These are phyloP conservation scores for Ptychoptera albimana DNA, from an alignment of 2,888 invertebrate genomes.

Conservation along the genomic window DNA sequence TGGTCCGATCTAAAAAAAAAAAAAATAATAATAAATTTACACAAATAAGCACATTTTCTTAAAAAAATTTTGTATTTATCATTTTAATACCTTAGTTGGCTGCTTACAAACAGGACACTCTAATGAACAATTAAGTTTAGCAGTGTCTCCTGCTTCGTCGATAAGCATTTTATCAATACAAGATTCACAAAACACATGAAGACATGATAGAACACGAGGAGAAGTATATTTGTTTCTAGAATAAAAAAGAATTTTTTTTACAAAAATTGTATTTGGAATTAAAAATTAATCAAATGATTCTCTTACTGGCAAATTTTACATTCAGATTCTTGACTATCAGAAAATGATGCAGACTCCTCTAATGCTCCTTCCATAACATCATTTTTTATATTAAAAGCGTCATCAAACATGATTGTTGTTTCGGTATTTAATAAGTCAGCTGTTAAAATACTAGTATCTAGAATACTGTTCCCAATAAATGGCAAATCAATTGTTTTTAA, in stretches of 20 bases:
- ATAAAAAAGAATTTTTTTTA: slow-evolving; percentile 11
- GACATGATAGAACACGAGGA: slow-evolving; percentile 80
- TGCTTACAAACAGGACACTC: slow-evolving; percentile 73
- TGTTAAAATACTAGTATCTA: slow-evolving; percentile 9
- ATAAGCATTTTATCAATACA: slow-evolving; percentile 72
- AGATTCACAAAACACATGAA: slow-evolving; percentile 88
- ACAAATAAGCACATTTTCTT: neutral
- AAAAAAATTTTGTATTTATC: neutral
- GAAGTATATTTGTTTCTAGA: slow-evolving; percentile 55
- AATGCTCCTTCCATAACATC: slow-evolving; percentile 19
- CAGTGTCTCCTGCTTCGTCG: slow-evolving; percentile 51
- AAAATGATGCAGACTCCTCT: slow-evolving; percentile 26
- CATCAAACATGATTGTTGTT: slow-evolving; percentile 17
- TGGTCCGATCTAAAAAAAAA: slow-evolving; percentile 40
- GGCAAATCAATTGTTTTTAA: neutral
- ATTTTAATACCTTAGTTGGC: slow-evolving; percentile 52
- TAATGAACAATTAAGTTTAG: slow-evolving; percentile 45
- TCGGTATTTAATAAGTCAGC: slow-evolving; percentile 10
- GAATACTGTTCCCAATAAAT: slow-evolving; percentile 7
- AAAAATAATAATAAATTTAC: slow-evolving; percentile 2
- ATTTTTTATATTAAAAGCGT: slow-evolving; percentile 19
- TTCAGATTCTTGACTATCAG: slow-evolving; percentile 37
- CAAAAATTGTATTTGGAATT: neutral
- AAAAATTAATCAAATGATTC: neutral
- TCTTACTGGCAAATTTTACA: slow-evolving; percentile 51